Conservation (phyloP, 2,113 vertebrate genomes). For the Lates calcarifer region DNA sequence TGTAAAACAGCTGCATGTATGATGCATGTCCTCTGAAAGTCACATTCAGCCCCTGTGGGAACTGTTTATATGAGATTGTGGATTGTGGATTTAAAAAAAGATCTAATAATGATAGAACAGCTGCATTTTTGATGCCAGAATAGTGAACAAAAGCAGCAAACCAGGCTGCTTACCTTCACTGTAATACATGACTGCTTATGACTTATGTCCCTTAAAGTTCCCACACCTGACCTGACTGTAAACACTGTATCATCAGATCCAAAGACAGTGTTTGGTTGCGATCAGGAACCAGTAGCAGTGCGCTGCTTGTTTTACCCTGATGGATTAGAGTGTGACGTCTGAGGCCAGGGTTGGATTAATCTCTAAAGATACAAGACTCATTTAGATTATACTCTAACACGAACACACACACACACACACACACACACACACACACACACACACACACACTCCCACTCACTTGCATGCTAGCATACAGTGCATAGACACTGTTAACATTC, state of each 20-base stretch:
- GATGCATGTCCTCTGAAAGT: not conserved
- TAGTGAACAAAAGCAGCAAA: not conserved
- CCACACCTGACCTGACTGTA: not conserved
- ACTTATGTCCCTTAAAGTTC: not conserved
- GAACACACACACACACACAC: conserved; percentile 1
- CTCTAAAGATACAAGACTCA: conserved; percentile 68
- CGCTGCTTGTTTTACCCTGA: conserved; percentile 47
- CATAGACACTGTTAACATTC: conserved; percentile 27
- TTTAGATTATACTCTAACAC: conserved; percentile 62
- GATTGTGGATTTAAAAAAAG: not conserved
- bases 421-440: conserved; percentile 8
- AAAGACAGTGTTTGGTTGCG: not conserved
- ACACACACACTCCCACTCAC: not conserved
- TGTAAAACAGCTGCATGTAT: not conserved
- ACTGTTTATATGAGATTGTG: not conserved
- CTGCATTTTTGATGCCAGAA: not conserved
- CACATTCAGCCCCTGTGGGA: not conserved
- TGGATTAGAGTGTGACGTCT: conserved; percentile 78
- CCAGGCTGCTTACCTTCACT: not conserved
- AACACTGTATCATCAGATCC: not conserved
- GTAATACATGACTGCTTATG: not conserved
- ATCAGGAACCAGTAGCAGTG: conserved; percentile 51
- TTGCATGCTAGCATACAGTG: not conserved
- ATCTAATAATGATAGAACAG: too few relatives aligned
- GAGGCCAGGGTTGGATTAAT: conserved; percentile 67